Evolutionary conservation across 2,888 invertebrate species (phyloP).

Genomic region (Brachyopa scutellaris): DNA sequence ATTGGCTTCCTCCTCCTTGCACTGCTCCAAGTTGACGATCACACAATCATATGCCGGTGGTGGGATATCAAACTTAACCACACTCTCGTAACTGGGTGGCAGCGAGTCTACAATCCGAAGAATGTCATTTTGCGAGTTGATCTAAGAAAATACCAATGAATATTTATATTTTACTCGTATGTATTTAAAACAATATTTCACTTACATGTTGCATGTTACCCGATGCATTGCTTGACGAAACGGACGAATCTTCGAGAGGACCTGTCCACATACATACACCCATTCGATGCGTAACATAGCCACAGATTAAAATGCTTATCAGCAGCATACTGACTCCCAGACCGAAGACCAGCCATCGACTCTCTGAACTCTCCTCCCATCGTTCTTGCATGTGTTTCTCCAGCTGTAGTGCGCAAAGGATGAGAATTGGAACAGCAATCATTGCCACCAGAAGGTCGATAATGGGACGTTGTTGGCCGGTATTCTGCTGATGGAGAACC

Average conservation of each 20-base stretch:
- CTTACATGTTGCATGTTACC: conserved; percentile 77
- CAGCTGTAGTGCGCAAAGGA: conserved; percentile 81
- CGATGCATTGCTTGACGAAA: conserved; percentile 71
- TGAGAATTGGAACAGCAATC: conserved; percentile 81
- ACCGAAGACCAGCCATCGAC: conserved; percentile 81
- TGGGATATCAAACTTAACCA: conserved; percentile 80
- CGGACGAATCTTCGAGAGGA: conserved; percentile 78
- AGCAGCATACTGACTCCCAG: conserved; percentile 81
- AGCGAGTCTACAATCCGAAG: conserved; percentile 80
- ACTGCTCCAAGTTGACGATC: conserved; percentile 79
- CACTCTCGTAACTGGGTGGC: conserved; percentile 82
- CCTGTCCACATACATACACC: conserved; percentile 82
- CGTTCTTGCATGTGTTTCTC: conserved; percentile 81
- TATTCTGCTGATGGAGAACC: conserved; percentile 79
- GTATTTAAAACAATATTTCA: conserved; percentile 9
- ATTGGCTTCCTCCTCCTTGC: conserved; percentile 77
- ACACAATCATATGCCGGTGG: conserved; percentile 81
- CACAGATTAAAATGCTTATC: conserved; percentile 81
- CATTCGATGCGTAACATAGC: conserved; percentile 82
- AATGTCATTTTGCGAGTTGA: conserved; percentile 81
- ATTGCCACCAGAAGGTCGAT: conserved; percentile 82
- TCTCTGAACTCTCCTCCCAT: conserved; percentile 79
- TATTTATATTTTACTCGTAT: too few relatives aligned
- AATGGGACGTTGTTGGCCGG: conserved; percentile 78
- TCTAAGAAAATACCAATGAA: too few relatives aligned